Evolutionary conservation across 2,797 vertebrate genomes (phyloP), one percentile per base, ranked within the genome.

Genomic region (Crax fasciolata): DNA sequence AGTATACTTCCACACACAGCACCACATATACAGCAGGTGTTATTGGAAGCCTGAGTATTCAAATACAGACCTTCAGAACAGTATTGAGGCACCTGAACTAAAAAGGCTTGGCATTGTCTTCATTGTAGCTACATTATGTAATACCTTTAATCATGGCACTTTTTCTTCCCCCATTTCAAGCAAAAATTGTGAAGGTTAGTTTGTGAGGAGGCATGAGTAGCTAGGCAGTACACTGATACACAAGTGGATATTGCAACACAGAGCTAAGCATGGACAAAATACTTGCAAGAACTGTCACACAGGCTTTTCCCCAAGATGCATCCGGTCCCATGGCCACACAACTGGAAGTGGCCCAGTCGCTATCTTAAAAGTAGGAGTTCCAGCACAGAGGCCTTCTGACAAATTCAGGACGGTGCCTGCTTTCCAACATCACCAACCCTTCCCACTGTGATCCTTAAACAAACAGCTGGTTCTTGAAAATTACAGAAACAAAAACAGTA

Each of bases 121-220:
- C 41, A 39, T 23, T 35, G 15, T 20, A 51, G 19, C 28, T 39
- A 25, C 13, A 12, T 1, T 44, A 16, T n/a, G 41, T 3, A 13
- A 16, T 8, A 66, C 28, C 72, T 61, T 52, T 16, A 61, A 27
- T 23, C 17, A n/a, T 4, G 7, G 17, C 4, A 52, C 10, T 49
- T 51, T 48, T 35, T 35, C 8, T 19, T 70, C 54, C 18, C 65
- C 21, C 61, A 65, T 30, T 67, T 67, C 52, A 63, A 83, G 59
- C 9, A 79, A 70, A 57, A 89, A 71, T 51, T 1, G 3, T 6
- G 4, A 66, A 68, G 14, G 30, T 35, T n/a, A 38, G 49, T 41
- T 81, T 49, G 54, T 44, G 32, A 84, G 0, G 0, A 67, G 5
- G 41, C 21, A 38, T 2, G 10, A 80, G 9, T 38, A 62, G 8